Base-by-base conservation (phyloP, 2,797 vertebrate species). In the Argyrosomus regius region DNA sequence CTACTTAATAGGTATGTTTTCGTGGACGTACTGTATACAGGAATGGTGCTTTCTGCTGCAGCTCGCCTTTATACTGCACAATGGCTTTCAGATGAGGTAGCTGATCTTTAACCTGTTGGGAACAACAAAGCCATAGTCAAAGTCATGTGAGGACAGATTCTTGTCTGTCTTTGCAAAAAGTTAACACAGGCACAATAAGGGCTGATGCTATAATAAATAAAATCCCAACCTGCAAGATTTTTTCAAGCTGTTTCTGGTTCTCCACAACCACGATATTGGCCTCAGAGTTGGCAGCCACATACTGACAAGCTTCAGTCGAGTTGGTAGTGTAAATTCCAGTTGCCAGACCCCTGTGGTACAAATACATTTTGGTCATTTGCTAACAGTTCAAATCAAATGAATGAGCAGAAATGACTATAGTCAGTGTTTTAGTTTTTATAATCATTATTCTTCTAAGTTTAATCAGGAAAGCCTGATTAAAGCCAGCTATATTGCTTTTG, bases 261-360 rank as follows among this genome's bases (percentile, higher is more conserved):
- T 96, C 96, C 65, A 96, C 95, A 2, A 96, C 92, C 81, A 96
- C 59, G 52, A 96, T 3, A 67, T 96, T 95, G 72, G 96, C 95
- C 75, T 96, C 80, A 54, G 94, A 93, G 88, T 91, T 89, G 3
- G 85, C 53, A 41, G 95, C 94, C 74, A 96, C 95, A 22, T 96
- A 95, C 18, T 91, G 89, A 75, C 96, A 96, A 12, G 96, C 95
- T 62, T 95, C 94, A 0, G 96, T 77, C 0, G 94, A 93, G 90
- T 96, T 96, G 59, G 96, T 96, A 0, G 95, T 94, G 86, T 96
- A 96, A 78, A 96, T 96, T 61, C 96, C 96, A 0, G 91, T 69
- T 9, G 94, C 91, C 60, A 96, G 82, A 24, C 96, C 96, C 45
- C 96, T 96, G 24, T 4, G 17, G 20, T 13, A 80, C 65, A 87